Evolutionary conservation across 2,113 vertebrate genomes (phyloP).

Genomic region (Xerus inauris): DNA sequence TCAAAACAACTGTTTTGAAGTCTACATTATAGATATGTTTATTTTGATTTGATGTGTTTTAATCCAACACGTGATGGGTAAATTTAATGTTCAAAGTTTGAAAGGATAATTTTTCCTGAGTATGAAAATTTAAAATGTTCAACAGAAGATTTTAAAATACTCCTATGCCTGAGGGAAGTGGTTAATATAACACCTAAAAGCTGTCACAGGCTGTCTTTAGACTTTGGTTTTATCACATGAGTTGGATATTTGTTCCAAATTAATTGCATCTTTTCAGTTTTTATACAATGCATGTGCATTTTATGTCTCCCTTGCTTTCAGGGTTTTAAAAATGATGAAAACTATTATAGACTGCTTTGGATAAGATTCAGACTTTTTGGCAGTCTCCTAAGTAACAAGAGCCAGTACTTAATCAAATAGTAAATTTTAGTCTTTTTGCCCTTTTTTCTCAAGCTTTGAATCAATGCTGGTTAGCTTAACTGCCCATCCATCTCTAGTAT

Average conservation of each 20-base stretch:
- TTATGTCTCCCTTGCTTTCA: slow-evolving; percentile 22
- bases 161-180: not conserved
- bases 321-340: slow-evolving; percentile 39
- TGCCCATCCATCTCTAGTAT: slow-evolving; percentile 2
- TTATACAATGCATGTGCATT: slow-evolving; percentile 43
- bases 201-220: not conserved
- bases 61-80: not conserved
- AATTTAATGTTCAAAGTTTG: slow-evolving; percentile 8
- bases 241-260: slow-evolving; percentile 39
- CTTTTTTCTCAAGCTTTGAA: slow-evolving; percentile 32
- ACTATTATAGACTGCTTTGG: slow-evolving; percentile 53
- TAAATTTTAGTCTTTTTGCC: slow-evolving; percentile 37
- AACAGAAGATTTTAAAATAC: slow-evolving; percentile 4
- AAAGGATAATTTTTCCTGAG: not conserved
- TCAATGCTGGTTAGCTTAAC: slow-evolving; percentile 37
- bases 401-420: slow-evolving; percentile 54
- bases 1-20: not conserved
- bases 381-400: slow-evolving; percentile 57
- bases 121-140: not conserved
- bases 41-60: not conserved
- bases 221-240: slow-evolving; percentile 5
- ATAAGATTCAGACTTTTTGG: slow-evolving; percentile 66
- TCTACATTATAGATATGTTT: not conserved
- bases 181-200: not conserved
- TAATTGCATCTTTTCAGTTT: slow-evolving; percentile 61